Base-by-base conservation (phyloP, 2,888 invertebrate genomes). In the Epinotia ramella region DNA sequence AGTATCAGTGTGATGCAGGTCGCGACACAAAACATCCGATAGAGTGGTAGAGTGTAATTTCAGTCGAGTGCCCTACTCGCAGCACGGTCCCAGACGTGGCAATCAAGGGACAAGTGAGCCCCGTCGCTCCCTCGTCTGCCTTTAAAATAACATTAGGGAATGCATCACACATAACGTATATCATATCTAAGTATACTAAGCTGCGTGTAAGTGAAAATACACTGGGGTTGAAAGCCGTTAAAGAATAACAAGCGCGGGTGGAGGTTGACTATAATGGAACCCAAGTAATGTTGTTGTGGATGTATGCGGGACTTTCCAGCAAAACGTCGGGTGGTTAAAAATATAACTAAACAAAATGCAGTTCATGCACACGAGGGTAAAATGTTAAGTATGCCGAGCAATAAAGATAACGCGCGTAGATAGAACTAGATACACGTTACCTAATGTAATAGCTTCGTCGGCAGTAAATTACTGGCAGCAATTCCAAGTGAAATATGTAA, bases 21-120 rank as follows among this genome's bases (percentile, higher is more conserved):
- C 84, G 81, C 82, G 82, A 80, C 84, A 87, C 88, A 87, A 88
- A 88, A 88, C 88, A 88, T 83, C 84, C 87, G 86, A 88, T 89
- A 88, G 86, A 81, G 81, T 84, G 81, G 79, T 76, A 76, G 71
- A 88, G 88, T 87, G 91, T 91, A 90, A 93, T 92, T 91, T 91
- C 87, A 84, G 84, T 88, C 89, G 89, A 92, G 93, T 90, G 87
- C 84, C 85, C 82, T 86, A 91, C 87, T 89, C 84, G 80, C 80
- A 79, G 79, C 65, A 79, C 69, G 80, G 81, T 82, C 82, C 81
- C 81, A 85, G 84, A 84, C 87, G 84, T 82, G 80, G 88, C 88
- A 89, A 90, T 89, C 88, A 88, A 80, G 80, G 79, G 81, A 82
- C 83, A 82, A 88, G 88, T 86, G 84, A 82, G 81, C 81, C 79